phyloP scores from a whole-genome alignment of 2,888 invertebrate species.

The Melipona bicolor region DNA sequence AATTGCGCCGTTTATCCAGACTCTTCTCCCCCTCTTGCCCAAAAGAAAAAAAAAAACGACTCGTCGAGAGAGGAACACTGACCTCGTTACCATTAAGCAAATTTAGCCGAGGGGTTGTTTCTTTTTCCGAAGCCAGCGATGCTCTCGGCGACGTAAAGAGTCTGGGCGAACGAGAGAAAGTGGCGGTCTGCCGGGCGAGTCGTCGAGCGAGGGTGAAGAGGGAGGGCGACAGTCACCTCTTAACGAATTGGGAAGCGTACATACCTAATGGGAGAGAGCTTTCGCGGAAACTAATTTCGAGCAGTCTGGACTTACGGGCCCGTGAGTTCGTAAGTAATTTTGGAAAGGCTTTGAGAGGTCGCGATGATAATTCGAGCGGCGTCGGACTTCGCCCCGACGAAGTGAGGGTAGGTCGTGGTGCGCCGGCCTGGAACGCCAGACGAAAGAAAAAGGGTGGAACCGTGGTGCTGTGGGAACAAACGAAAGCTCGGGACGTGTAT shows the following conservation, averaged over 20 bases:
- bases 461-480: not conserved
- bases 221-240: slow-evolving; percentile 33
- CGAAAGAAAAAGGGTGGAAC: slow-evolving; percentile 13
- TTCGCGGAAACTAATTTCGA: slow-evolving; percentile 63
- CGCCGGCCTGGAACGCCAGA: slow-evolving; percentile 6
- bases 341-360: slow-evolving; percentile 54
- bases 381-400: slow-evolving; percentile 24
- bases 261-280: slow-evolving; percentile 51
- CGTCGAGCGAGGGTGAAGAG: not conserved
- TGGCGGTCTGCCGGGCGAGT: not conserved
- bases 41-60: not conserved
- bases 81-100: slow-evolving; percentile 33
- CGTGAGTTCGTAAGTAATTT: slow-evolving; percentile 65
- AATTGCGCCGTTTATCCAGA: slow-evolving; percentile 2
- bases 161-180: not conserved
- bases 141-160: not conserved
- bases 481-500: slow-evolving; percentile 8
- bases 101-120: slow-evolving; percentile 30
- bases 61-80: slow-evolving; percentile 28
- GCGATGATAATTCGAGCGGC: slow-evolving; percentile 42
- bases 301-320: slow-evolving; percentile 54
- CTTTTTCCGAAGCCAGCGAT: slow-evolving; percentile 1
- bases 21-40: too few species aligned
- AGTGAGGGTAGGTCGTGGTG: slow-evolving; percentile 47
- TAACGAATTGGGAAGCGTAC: slow-evolving; percentile 59